Base-by-base conservation (phyloP, 2,797 vertebrate genomes). In the Urosaurus nigricauda region DNA sequence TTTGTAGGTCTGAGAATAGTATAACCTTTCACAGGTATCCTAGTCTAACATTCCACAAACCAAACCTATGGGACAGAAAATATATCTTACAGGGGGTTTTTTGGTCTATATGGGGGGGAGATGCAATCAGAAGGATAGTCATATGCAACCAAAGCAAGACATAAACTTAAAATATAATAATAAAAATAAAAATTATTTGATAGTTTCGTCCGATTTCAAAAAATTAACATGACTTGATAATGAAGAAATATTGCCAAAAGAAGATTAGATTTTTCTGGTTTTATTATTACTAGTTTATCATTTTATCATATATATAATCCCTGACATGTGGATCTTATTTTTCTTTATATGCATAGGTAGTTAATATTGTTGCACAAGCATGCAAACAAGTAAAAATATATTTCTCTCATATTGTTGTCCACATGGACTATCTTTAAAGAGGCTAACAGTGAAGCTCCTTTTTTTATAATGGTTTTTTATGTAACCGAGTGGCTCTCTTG, bases 1-100 rank as follows among this genome's bases (percentile, higher is more conserved):
- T 91, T 92, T 16, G 71, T 29, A 95, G 77, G 91, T 90, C 94
- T 94, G 78, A 90, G 89, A 93, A 93, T 93, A 92, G 87, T 83
- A 94, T 94, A 94, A 94, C 90, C 92, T 94, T 93, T 89, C 16
- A 26, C 92, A 93, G 92, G 88, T 91, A 88, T 56, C 68, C 84
- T 80, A 89, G 85, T 85, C 80, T 40, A 85, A 60, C 87, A 85
- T 90, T 19, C 26, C 26, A 9, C 1, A 43, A 87, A 87, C 87
- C 88, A 91, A 88, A 89, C 73, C 88, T 93, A 86, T 37, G 56
- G 79, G 71, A 43, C 37, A 88, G 37, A 29, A 94, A 93, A 82
- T n/a, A 90, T 71, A n/a, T n/a, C n/a, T n/a, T n/a, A n/a, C n/a
- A n/a, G n/a, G n/a, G n/a, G n/a, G n/a, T n/a, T n/a, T n/a, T n/a